Evolutionary conservation across 2,888 invertebrate species (phyloP), one percentile per base, ranked within the genome.

Genomic region (Coelinius sp.): DNA sequence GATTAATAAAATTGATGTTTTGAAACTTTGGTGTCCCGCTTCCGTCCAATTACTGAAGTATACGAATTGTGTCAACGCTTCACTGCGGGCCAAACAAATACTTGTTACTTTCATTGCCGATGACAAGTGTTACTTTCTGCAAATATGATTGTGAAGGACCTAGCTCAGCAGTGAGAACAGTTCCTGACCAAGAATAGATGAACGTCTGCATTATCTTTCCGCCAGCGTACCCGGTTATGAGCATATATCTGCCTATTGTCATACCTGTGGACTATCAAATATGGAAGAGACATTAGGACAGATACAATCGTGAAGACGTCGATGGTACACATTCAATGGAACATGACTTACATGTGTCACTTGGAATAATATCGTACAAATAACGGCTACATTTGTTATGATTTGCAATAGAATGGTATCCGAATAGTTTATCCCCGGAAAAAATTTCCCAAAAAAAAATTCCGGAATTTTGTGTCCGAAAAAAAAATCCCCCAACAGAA

Each of bases 331-430:
- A n/a, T 41, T n/a, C n/a, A 46, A 20, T 44, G 20, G 35, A 64
- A 25, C 17, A 56, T 38, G 17, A 70, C 53, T 74, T 70, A 74
- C 74, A 25, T 77, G 73, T 0, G 72, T 56, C 5, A 63, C 52
- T 70, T 76, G 77, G 69, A 73, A 75, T 35, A 75, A 67, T 12
- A 71, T 64, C 1, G 74, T 59, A 44, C 76, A 77, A 25, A 75
- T 38, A 14, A 68, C 46, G n/a, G 76, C 49, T 2, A 73, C 68
- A 44, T 67, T 73, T 0, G 64, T 64, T 3, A 70, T n/a, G 20
- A 73, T 22, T 66, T 74, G 62, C 71, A 73, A 71, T 5, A 75
- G 8, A 31, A 31, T 31, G 31, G 31, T 4, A 31, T 8, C 8
- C 31, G 8, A 31, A n/a, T n/a, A n/a, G n/a, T n/a, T 31, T 6